Conservation (phyloP, 2,888 invertebrate species). For the Meliscaeva auricollis region DNA sequence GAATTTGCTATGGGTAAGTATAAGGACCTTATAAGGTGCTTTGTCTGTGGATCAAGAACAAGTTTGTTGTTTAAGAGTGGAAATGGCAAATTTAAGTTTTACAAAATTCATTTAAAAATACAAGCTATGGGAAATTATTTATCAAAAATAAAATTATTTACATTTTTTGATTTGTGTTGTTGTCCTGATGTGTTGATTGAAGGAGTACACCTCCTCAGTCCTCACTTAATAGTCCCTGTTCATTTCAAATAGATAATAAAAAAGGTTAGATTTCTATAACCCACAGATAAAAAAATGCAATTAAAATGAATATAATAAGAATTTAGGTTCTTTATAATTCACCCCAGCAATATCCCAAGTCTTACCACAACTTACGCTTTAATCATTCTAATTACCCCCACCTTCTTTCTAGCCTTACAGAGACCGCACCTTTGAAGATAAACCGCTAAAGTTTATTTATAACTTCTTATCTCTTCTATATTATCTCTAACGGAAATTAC, state of each 20-base stretch:
- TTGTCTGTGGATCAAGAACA: neutral
- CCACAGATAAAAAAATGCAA: neutral
- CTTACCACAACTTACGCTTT: slow-evolving; percentile 3
- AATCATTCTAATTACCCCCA: slow-evolving; percentile 1
- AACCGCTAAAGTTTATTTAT: slow-evolving; percentile 36
- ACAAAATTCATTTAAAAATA: slow-evolving; percentile 15
- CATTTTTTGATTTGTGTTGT: slow-evolving; percentile 10
- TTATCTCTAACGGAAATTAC: slow-evolving; percentile 68
- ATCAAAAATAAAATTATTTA: neutral
- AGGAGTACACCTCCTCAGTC: neutral
- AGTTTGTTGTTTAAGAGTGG: neutral
- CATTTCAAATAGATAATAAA: neutral
- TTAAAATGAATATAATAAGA: neutral
- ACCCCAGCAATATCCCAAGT: neutral
- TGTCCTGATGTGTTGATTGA: neutral
- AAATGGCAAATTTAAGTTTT: slow-evolving; percentile 13
- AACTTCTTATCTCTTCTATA: slow-evolving; percentile 37
- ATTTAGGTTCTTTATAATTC: neutral
- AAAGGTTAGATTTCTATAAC: no score
- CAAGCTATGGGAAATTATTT: no score
- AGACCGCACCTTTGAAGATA: slow-evolving; percentile 12
- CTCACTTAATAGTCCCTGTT: neutral
- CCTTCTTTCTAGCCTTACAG: neutral
- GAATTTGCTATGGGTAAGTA: neutral
- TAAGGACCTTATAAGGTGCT: neutral